A percentile compares a stretch with the other conserved stretches of the same genome.
These are phyloP conservation scores for Alcedo quadribrachys DNA, from an alignment of 2,797 vertebrate genomes.

Conservation along the genomic window DNA sequence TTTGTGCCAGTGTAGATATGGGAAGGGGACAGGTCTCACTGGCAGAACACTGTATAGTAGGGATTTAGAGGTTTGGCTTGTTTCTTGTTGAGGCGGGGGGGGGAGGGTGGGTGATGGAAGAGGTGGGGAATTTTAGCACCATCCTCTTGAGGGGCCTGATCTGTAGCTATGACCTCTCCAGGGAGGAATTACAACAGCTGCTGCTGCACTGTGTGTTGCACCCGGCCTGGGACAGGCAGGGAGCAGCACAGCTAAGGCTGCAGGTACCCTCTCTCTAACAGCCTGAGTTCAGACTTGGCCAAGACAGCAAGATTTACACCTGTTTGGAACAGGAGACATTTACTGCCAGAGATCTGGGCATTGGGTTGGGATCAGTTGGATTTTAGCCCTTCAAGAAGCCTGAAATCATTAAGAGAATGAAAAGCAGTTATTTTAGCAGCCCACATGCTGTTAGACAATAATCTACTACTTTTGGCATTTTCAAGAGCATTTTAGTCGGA, in stretches of 20 bases:
- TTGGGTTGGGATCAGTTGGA: not conserved
- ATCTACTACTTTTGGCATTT: not conserved
- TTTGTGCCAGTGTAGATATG: not conserved
- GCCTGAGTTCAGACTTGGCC: not conserved
- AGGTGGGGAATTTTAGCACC: not conserved
- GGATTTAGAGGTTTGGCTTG: not conserved
- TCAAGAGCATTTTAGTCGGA: not conserved
- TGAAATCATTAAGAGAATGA: not conserved
- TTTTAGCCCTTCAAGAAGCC: not conserved
- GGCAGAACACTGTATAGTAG: not conserved
- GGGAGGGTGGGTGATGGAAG: not conserved
- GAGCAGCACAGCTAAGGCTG: not conserved
- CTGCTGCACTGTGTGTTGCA: not conserved
- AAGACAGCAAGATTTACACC: not conserved
- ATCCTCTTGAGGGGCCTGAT: not conserved
- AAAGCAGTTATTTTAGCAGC: conserved; percentile 18
- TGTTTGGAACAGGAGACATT: not conserved
- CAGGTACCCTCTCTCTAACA: conserved; percentile 1
- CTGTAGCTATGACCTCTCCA: conserved; percentile 44
- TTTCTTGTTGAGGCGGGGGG: too few species aligned
- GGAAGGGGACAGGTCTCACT: not conserved
- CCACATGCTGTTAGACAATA: not conserved
- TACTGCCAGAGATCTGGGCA: not conserved
- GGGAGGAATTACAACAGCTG: conserved; percentile 58
- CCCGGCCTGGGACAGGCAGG: not conserved